phyloP scores from a whole-genome alignment of 1,140 invertebrate species.

The Cherax destructor region DNA sequence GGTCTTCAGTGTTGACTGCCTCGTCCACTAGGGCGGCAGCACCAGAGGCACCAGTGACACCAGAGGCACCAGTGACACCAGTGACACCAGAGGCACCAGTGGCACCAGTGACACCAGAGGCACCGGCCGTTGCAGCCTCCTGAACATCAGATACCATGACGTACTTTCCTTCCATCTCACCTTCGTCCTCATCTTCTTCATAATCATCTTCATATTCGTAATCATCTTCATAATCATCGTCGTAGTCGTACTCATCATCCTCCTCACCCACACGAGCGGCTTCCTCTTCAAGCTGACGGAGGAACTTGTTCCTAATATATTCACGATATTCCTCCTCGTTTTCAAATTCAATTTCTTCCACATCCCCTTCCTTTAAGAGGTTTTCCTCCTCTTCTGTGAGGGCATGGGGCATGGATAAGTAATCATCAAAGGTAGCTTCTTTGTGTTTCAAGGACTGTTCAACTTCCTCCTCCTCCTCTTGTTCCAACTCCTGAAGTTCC shows the following conservation, averaged over 20 bases:
- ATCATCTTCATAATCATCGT: conserved; percentile 55
- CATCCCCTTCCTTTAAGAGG: conserved; percentile 24
- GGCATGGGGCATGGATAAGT: conserved; percentile 49
- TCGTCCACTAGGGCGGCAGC: conserved; percentile 29
- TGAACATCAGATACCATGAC: conserved; percentile 49
- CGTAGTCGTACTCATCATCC: conserved; percentile 51
- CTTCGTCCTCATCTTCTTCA: conserved; percentile 43
- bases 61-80: too few species aligned
- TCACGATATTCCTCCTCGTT: conserved; percentile 55
- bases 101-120: not conserved
- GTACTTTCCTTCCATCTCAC: conserved; percentile 59
- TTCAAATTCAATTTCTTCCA: conserved; percentile 44
- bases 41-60: not conserved
- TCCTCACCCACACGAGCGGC: conserved; percentile 40
- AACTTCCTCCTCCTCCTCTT: conserved; percentile 27
- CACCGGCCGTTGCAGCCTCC: not conserved
- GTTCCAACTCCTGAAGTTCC: conserved; percentile 42
- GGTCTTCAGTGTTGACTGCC: conserved; percentile 33
- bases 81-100: not conserved
- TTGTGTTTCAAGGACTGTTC: conserved; percentile 20
- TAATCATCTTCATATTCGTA: conserved; percentile 57
- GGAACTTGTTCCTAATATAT: conserved; percentile 55
- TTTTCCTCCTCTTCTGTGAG: conserved; percentile 54
- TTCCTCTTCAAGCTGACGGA: conserved; percentile 48
- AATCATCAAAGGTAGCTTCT: conserved; percentile 38